Evolutionary conservation across 2,113 vertebrate species (phyloP).

Genomic region (Peromyscus leucopus): DNA sequence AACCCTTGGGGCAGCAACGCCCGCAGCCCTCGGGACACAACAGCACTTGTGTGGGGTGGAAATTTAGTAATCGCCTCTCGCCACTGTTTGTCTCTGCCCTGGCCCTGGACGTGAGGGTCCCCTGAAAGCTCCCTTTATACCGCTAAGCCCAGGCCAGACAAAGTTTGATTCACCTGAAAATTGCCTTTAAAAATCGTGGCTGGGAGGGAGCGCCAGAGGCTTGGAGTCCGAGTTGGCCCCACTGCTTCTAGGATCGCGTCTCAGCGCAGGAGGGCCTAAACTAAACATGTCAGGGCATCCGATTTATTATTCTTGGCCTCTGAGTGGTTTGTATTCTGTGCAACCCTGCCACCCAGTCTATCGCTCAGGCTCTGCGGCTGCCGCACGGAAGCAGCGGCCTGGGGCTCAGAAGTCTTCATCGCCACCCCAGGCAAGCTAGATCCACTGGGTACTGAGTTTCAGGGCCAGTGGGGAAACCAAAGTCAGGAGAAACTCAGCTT

Average conservation of each 20-base stretch:
- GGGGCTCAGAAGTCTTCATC: background rate
- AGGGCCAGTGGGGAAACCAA: background rate
- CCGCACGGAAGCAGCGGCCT: background rate
- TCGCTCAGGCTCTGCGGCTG: constrained; percentile 48
- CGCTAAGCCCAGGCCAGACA: constrained; percentile 73
- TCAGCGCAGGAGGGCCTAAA: constrained; percentile 73
- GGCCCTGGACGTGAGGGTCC: constrained; percentile 54
- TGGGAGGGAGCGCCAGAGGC: constrained; percentile 36
- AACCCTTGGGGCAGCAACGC: background rate
- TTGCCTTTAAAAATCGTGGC: constrained; percentile 75
- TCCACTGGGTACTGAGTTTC: background rate
- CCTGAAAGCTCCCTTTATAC: constrained; percentile 87
- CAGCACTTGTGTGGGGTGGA: constrained; percentile 53
- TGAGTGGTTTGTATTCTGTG: constrained; percentile 69
- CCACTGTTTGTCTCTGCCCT: constrained; percentile 57
- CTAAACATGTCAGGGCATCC: constrained; percentile 79
- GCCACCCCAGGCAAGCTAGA: background rate
- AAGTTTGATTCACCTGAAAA: constrained; percentile 87
- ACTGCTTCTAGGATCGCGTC: constrained; percentile 53
- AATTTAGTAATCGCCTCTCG: constrained; percentile 41
- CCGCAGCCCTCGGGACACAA: background rate
- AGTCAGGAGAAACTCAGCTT: background rate
- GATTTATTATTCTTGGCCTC: constrained; percentile 84
- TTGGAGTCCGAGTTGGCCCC: constrained; percentile 42
- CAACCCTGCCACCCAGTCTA: constrained; percentile 75